These are phyloP conservation scores for Phalloptychus januarius DNA, from an alignment of 2,797 vertebrate species.

Conservation along the genomic window DNA sequence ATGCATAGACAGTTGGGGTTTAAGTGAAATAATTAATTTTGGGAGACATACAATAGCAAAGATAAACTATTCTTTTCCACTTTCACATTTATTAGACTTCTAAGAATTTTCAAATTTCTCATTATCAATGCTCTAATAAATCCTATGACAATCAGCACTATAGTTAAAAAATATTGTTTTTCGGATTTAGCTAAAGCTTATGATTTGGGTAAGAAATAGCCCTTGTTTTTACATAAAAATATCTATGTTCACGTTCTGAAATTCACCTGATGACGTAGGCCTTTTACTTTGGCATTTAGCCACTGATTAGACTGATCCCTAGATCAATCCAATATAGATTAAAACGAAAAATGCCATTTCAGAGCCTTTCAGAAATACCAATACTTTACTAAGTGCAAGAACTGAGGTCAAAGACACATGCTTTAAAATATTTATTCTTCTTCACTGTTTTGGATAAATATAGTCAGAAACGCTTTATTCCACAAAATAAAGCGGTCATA, in stretches of 20 bases:
- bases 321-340: not conserved
- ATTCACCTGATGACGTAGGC: not conserved
- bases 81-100: not conserved
- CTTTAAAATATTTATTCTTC: not conserved
- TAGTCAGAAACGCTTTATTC: not conserved
- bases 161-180: not conserved
- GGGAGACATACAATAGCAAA: not conserved
- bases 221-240: not conserved
- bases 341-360: not conserved
- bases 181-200: not conserved
- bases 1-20: not conserved
- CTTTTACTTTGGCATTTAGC: constrained; percentile 3
- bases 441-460: not conserved
- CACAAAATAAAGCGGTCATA: not conserved
- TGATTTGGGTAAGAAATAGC: not conserved
- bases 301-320: not conserved
- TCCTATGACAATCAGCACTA: no score
- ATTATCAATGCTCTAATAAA: not conserved
- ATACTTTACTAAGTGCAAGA: not conserved
- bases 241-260: not conserved
- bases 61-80: not conserved
- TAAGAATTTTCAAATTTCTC: not conserved
- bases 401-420: not conserved
- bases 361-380: not conserved
- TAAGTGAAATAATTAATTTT: not conserved